These are phyloP conservation scores for Halesus radiatus DNA, from an alignment of 1,140 invertebrate species.

Conservation along the genomic window DNA sequence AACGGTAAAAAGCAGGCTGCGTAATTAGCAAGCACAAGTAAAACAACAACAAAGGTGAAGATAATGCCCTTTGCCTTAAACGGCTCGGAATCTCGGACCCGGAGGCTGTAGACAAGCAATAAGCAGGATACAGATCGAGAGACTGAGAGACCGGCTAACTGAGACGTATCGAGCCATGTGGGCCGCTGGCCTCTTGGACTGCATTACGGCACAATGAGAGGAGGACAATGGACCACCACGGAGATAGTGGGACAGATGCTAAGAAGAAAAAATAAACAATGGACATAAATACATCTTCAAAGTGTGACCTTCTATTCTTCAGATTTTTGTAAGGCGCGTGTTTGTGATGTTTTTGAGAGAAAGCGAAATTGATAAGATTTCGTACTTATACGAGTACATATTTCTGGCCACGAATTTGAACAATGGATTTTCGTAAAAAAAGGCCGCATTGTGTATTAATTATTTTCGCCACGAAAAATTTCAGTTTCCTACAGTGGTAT, in stretches of 20 bases:
- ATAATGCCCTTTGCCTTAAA: not conserved
- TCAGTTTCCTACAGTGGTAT: too few species aligned
- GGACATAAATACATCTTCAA: not conserved
- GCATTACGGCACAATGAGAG: constrained; percentile 26
- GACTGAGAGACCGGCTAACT: too few species aligned
- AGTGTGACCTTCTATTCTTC: not conserved
- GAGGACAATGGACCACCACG: constrained; percentile 27
- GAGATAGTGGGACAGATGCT: not conserved
- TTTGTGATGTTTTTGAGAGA: too few species aligned
- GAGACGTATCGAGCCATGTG: too few species aligned
- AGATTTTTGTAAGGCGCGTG: too few species aligned
- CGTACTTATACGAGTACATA: too few species aligned
- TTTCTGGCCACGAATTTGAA: too few species aligned
- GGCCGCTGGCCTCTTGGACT: not conserved
- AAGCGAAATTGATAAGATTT: too few species aligned
- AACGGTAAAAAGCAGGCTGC: not conserved
- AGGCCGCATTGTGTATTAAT: too few species aligned
- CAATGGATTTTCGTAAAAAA: too few species aligned
- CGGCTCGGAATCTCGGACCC: not conserved
- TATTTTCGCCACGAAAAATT: too few species aligned
- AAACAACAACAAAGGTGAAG: constrained; percentile 5
- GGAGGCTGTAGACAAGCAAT: not conserved
- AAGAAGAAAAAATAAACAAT: constrained; percentile 22
- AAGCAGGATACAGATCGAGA: not conserved
- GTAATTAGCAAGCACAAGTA: not conserved